Evolutionary conservation across 1,140 invertebrate species (phyloP), one percentile per base, ranked within the genome.

Genomic region (Lepidurus packardi): DNA sequence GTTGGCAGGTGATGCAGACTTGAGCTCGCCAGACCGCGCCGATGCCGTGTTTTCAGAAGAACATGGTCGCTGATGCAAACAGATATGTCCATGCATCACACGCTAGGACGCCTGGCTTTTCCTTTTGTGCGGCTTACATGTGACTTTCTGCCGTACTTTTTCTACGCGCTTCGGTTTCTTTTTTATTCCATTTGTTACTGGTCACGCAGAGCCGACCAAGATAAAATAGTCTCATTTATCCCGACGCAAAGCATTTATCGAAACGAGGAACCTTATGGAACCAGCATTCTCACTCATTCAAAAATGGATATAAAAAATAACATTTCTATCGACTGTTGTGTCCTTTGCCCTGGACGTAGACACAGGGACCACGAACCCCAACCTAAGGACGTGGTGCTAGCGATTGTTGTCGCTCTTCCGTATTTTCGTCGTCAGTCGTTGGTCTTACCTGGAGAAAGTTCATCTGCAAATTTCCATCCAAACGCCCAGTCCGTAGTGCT

Each of bases 131-230:
- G 6, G 21, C 53, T 34, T 34, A 34, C 7, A 65, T 65, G 53
- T 16, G 13, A 65, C 53, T 65, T 65, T 65, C 53, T 65, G 13
- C 16, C 53, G 16, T 65, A 65, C 16, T 65, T 65, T 65, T 65
- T 65, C 53, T n/a, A 13, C 53, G 21, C 53, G 53, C 21, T 65
- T 21, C 53, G 16, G 13, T 0, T 65, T 9, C 21, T 65, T 65
- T 65, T 65, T 65, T 65, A 65, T 65, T 65, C 53, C 53, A 65
- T 65, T 65, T 65, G 53, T 65, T 65, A 65, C 53, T 65, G 53
- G 53, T 65, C 53, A 65, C 53, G 53, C 53, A 65, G 13, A 65
- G 9, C n/a, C 13, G 53, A 65, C 53, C 53, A 65, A 65, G 53
- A 65, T 65, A 21, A 65, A 65, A 65, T 13, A 65, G 53, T 9